These are phyloP conservation scores for Caenorhabditis virilis DNA, from an alignment of 2,888 invertebrate species.

Conservation along the genomic window DNA sequence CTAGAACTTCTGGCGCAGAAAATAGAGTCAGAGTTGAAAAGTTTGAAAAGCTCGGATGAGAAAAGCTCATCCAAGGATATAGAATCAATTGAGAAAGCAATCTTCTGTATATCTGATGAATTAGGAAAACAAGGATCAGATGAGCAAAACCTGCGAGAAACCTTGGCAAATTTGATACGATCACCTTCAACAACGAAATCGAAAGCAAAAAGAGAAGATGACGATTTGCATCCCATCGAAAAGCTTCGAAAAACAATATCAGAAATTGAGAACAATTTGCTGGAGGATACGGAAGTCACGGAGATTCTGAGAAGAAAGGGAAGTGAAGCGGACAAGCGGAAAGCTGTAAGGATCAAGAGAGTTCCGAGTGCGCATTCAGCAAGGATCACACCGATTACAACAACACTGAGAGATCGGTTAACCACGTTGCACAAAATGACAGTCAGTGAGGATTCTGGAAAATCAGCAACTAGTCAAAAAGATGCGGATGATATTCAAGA, in stretches of 20 bases:
- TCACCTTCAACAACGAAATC: slow-evolving; percentile 3
- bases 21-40: slow-evolving; percentile 19
- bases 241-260: slow-evolving; percentile 44
- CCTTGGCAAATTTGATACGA: slow-evolving; percentile 61
- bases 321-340: slow-evolving; percentile 18
- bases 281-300: slow-evolving; percentile 58
- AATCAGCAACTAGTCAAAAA: slow-evolving; percentile 12
- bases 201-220: background rate
- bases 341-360: slow-evolving; percentile 37
- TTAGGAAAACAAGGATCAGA: slow-evolving; percentile 50
- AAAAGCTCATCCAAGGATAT: slow-evolving; percentile 22
- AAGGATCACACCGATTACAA: slow-evolving; percentile 54
- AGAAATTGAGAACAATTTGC: slow-evolving; percentile 56
- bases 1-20: slow-evolving; percentile 15
- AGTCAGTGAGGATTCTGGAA: slow-evolving; percentile 24
- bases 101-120: slow-evolving; percentile 56
- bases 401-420: slow-evolving; percentile 48
- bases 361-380: slow-evolving; percentile 53
- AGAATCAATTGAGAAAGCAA: slow-evolving; percentile 56
- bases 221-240: slow-evolving; percentile 48
- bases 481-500: slow-evolving; percentile 50
- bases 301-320: slow-evolving; percentile 36
- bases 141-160: slow-evolving; percentile 60
- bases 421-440: slow-evolving; percentile 51
- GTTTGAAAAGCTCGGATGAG: slow-evolving; percentile 7